Percentiles rank a stretch among this genome's conserved stretches.
phyloP scores from a whole-genome alignment of 1,140 invertebrate species.

The Drosophila navojoa region DNA sequence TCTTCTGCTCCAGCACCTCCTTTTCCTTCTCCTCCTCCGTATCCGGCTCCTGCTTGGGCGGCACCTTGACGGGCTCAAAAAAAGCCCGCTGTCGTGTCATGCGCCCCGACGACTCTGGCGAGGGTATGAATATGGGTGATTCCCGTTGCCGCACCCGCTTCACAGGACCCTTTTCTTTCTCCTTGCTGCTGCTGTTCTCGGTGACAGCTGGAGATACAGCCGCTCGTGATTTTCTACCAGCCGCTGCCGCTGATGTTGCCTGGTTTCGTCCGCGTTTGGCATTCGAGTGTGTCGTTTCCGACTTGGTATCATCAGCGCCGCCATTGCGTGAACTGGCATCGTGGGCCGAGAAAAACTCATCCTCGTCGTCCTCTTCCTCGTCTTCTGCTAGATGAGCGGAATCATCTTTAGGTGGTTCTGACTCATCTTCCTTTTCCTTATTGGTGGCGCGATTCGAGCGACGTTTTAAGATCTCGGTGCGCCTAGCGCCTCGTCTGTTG shows the following conservation, averaged over 20 bases:
- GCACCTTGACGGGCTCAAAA: constrained; percentile 82
- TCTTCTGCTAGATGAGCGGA: constrained; percentile 8
- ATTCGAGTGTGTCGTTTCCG: constrained; percentile 44
- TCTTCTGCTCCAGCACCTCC: constrained; percentile 12
- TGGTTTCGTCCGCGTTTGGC: constrained; percentile 49
- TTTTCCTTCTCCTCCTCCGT: constrained; percentile 27
- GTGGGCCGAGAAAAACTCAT: constrained; percentile 75
- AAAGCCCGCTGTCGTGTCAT: constrained; percentile 81
- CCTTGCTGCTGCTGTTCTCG: constrained; percentile 19
- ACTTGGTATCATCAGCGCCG: constrained; percentile 48
- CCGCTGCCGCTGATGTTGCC: constrained; percentile 27
- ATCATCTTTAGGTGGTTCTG: constrained; percentile 19
- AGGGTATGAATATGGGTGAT: constrained; percentile 82
- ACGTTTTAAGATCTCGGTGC: constrained; percentile 59
- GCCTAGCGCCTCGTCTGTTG: constrained; percentile 59
- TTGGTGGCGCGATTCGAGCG: constrained; percentile 62
- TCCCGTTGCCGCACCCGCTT: constrained; percentile 74
- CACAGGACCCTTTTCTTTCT: constrained; percentile 59
- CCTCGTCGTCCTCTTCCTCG: constrained; percentile 64
- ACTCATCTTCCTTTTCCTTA: constrained; percentile 60
- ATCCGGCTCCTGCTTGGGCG: constrained; percentile 48
- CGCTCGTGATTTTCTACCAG: constrained; percentile 38
- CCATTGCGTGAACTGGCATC: constrained; percentile 71
- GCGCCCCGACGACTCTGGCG: constrained; percentile 74
- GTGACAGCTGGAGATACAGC: constrained; percentile 19